Base-by-base conservation (phyloP, 2,113 vertebrate species). In the Uropsilus gracilis region DNA sequence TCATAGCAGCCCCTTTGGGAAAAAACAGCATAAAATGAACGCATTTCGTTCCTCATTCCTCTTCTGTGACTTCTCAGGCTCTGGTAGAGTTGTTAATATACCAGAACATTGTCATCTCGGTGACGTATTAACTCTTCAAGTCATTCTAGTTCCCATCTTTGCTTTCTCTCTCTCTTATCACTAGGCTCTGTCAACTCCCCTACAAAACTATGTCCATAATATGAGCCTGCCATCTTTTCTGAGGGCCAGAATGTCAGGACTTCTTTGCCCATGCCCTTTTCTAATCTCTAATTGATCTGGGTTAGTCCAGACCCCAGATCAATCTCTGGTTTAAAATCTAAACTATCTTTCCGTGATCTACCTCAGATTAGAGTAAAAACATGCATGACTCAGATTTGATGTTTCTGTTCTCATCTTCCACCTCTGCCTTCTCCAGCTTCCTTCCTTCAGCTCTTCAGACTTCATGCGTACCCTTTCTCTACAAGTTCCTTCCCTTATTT, bases 381-480 rank as follows among this genome's bases (percentile, higher is more conserved):
- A 2, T 14, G 11, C 9, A 1, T 2, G 7, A 24, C 3, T 48
- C 4, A 9, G 1, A 64, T 26, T 50, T 30, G 32, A 5, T 7
- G 24, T 84, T 83, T 75, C n/a, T 12, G 42, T 26, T 77, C 24
- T 72, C 8, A 37, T 69, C 37, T 73, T 13, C 8, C 57, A 14
- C 16, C 20, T 77, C 50, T 76, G 71, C 26, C 66, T 85, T 68
- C 18, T 22, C 20, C 20, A 55, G 9, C 18, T 55, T 6, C n/a
- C n/a, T 55, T 6, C 20, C 53, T 55, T 55, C 18, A 55, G 18
- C 13, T 68, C 11, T 71, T 44, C 55, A 84, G 72, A 53, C 53
- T 55, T 44, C 32, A 30, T n/a, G 22, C 13, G 48, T 68, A 28
- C n/a, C 24, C 4, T 68, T 83, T 48, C 76, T n/a, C n/a, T 92